Base-by-base conservation (phyloP, 2,113 vertebrate species). In the Uropsilus gracilis region DNA sequence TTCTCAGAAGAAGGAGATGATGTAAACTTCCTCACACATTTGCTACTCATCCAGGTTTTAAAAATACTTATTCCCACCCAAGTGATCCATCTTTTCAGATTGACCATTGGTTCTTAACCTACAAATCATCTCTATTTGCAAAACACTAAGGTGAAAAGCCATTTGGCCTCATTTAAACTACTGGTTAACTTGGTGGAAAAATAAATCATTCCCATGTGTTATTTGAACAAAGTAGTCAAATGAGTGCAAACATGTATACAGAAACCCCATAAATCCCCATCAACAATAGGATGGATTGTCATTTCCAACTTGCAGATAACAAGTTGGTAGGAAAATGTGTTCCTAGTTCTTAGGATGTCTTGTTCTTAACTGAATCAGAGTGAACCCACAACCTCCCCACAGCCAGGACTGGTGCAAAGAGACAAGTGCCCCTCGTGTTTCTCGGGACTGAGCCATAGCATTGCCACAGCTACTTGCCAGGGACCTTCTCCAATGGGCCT, bases 371-470 rank as follows among this genome's bases (percentile, higher is more conserved):
- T 9, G 0, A 32, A 26, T 24, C 10, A 32, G 66, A 71, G 53
- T 46, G 1, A 9, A 8, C 75, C 22, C 28, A 10, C 17, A 8
- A 13, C 18, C 10, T 50, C 16, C 2, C 12, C 17, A 34, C n/a
- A 53, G 30, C 16, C 39, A 86, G 5, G 37, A 22, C 8, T 6
- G 18, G 1, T 42, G 28, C 50, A 69, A 28, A 75, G 48, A 59
- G 42, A 32, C n/a, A 48, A 13, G 28, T 0, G 24, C 16, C 3
- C 0, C 13, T 50, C 26, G 1, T 1, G 22, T 34, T n/a, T 30
- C 10, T 37, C 44, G 32, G 10, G 8, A n/a, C 76, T 0, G 28
- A 82, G 26, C 1, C 3, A 6, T 16, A 18, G 5, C 3, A 0
- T 7, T 7, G 1, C 9, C 32, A 11, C 18, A 8, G 24, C 22